phyloP scores from a whole-genome alignment of 2,113 vertebrate species.

The Alces alces region DNA sequence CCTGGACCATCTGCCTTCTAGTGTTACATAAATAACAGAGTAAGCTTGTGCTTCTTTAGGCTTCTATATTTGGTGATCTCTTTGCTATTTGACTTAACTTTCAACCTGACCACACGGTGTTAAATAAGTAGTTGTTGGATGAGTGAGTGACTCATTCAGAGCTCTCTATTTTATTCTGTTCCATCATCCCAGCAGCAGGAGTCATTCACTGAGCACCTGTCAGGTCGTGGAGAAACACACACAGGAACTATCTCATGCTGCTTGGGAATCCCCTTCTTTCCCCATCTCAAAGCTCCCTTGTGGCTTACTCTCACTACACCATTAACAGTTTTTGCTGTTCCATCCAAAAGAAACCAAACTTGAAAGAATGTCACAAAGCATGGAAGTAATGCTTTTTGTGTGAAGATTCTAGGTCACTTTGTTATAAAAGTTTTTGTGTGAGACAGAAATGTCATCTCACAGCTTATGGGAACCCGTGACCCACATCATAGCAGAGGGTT shows the following conservation, averaged over 20 bases:
- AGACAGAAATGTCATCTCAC: background rate
- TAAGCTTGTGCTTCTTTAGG: background rate
- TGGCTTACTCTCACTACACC: background rate
- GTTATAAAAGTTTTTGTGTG: background rate
- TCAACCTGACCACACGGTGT: background rate
- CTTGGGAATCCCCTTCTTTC: background rate
- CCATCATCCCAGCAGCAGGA: background rate
- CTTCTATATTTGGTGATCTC: background rate
- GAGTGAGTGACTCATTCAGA: background rate
- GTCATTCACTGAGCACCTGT: background rate
- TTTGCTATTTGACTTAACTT: background rate
- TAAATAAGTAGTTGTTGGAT: background rate
- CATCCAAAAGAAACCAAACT: background rate
- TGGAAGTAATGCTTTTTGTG: background rate
- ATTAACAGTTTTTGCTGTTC: background rate
- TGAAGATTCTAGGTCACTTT: background rate
- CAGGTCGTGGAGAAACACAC: background rate
- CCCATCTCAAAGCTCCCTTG: background rate
- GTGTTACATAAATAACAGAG: background rate
- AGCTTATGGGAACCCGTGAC: background rate
- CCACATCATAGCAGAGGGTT: background rate
- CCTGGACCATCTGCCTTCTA: background rate
- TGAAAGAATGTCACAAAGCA: background rate
- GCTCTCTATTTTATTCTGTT: background rate
- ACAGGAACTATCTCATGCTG: rapidly evolving